Conservation (phyloP, 2,888 invertebrate genomes). For the Seira musarum region DNA sequence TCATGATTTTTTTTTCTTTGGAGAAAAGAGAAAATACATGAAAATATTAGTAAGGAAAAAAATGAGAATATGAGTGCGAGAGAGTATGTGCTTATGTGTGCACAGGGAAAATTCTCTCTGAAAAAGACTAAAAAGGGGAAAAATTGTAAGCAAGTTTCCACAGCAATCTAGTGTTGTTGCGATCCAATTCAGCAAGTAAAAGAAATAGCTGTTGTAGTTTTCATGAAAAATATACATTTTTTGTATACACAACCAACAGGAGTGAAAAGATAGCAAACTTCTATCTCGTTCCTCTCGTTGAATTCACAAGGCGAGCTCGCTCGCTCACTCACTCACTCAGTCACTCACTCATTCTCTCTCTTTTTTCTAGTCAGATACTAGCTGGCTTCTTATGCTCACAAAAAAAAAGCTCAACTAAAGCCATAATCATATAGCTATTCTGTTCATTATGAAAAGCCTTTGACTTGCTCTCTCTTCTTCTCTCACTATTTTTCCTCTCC, state of each 20-base stretch:
- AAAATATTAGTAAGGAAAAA: constrained; percentile 9
- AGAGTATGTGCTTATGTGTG: background rate
- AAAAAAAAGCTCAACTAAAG: constrained; percentile 35
- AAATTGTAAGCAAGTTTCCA: constrained; percentile 4
- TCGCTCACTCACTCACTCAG: constrained; percentile 5
- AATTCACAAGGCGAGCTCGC: too few species aligned
- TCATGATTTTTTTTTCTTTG: too few species aligned
- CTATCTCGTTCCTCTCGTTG: constrained; percentile 5
- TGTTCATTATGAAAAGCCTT: constrained; percentile 57
- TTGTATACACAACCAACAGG: constrained; percentile 6
- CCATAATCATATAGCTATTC: constrained; percentile 40
- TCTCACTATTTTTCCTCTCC: constrained; percentile 29
- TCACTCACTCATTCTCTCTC: background rate
- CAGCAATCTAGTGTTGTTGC: background rate
- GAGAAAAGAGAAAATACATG: background rate
- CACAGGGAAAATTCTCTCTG: background rate
- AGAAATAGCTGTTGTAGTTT: background rate
- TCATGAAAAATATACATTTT: constrained; percentile 1
- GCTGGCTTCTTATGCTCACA: constrained; percentile 18
- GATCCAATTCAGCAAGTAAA: background rate
- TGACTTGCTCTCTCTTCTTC: constrained; percentile 36
- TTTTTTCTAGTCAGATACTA: constrained; percentile 17
- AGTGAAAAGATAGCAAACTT: background rate
- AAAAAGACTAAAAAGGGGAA: constrained; percentile 11
- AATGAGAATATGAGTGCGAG: background rate